A percentile compares a stretch with the other conserved stretches of the same genome.
These are phyloP conservation scores for Cecropterus lyciades DNA, from an alignment of 1,140 invertebrate species.

Conservation along the genomic window DNA sequence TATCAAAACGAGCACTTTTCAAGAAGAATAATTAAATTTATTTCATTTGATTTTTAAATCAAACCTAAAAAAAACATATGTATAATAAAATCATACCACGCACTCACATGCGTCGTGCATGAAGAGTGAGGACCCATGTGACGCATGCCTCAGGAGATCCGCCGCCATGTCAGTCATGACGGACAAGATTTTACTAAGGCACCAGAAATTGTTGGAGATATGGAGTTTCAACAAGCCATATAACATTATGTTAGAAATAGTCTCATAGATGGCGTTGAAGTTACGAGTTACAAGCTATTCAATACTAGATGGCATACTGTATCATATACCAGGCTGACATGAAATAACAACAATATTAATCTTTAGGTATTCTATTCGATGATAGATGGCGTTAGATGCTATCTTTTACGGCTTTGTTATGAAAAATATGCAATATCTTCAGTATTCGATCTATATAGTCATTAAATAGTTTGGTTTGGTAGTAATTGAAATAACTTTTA, in stretches of 20 bases:
- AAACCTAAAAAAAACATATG: too few species aligned
- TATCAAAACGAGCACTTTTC: too few species aligned
- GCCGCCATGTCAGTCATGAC: constrained; percentile 22
- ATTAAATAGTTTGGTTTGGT: too few species aligned
- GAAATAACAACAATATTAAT: neutral
- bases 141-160: constrained; percentile 5
- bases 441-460: too few species aligned
- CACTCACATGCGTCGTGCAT: too few species aligned
- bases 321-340: neutral
- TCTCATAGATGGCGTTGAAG: constrained; percentile 4
- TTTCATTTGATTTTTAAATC: too few species aligned
- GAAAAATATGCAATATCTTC: too few species aligned
- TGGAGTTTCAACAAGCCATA: neutral
- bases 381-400: constrained; percentile 45
- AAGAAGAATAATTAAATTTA: too few species aligned
- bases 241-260: neutral
- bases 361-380: constrained; percentile 35
- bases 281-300: constrained; percentile 2
- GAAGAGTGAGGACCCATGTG: too few species aligned
- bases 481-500: too few species aligned
- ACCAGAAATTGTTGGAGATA: constrained; percentile 1
- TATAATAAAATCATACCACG: too few species aligned
- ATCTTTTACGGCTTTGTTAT: neutral
- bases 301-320: constrained; percentile 17
- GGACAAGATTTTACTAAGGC: constrained; percentile 14